Conservation (phyloP, 2,888 invertebrate species). For the Fissipunctia ypsillon region DNA sequence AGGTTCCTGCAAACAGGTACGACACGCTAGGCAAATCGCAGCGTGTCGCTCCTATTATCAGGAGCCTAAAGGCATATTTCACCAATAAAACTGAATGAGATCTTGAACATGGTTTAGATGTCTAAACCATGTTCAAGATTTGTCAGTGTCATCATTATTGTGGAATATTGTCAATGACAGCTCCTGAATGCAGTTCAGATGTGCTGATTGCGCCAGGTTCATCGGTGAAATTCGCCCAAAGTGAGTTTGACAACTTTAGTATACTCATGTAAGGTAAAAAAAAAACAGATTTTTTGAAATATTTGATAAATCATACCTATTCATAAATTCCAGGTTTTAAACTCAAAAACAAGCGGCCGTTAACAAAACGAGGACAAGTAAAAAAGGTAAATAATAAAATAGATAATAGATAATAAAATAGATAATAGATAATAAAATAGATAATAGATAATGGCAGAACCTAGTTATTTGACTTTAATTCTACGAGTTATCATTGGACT, state of each 20-base stretch:
- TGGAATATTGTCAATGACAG: background rate
- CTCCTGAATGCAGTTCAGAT: background rate
- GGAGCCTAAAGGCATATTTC: too few relatives aligned
- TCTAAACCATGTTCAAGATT: background rate
- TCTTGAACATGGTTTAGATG: too few relatives aligned
- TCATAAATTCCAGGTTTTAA: background rate
- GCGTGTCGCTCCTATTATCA: too few relatives aligned
- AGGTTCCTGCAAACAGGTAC: too few relatives aligned
- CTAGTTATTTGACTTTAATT: constrained; percentile 20
- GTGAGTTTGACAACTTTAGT: background rate
- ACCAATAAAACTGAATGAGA: background rate
- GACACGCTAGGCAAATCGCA: too few relatives aligned
- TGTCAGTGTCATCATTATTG: background rate
- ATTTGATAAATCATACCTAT: background rate
- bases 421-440: constrained; percentile 23
- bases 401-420: constrained; percentile 9
- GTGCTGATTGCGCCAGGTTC: background rate
- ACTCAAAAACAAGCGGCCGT: background rate
- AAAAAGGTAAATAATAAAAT: background rate
- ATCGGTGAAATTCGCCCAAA: background rate
- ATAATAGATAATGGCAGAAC: constrained; percentile 20
- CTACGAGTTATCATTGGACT: constrained; percentile 51
- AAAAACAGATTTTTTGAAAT: too few relatives aligned
- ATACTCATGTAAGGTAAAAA: background rate
- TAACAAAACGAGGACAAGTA: constrained; percentile 10